A percentile compares a stretch with the other conserved stretches of the same genome.
phyloP scores from a whole-genome alignment of 2,797 vertebrate species.

The Hylomyscus alleni region DNA sequence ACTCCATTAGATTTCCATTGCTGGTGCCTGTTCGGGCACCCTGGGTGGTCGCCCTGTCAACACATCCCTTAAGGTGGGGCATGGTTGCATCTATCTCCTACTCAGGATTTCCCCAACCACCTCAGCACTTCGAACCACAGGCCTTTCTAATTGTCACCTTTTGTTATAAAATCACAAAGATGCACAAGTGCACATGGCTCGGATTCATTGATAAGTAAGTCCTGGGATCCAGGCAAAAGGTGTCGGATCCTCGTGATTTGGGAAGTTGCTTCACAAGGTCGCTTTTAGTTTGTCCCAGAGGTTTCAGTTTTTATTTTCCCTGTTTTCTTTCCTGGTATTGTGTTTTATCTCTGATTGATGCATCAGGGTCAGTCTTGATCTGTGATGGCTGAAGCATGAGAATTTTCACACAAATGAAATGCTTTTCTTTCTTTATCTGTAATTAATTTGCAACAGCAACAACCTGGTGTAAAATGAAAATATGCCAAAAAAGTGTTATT shows the following conservation, averaged over 20 bases:
- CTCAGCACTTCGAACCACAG: background rate
- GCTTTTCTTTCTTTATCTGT: background rate
- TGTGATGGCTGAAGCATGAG: background rate
- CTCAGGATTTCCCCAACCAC: background rate
- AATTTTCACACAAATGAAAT: background rate
- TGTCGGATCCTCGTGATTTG: background rate
- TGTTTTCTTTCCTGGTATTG: background rate
- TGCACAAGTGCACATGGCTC: background rate
- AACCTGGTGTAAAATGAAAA: background rate
- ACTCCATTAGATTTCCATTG: rapidly evolving
- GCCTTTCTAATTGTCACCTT: background rate
- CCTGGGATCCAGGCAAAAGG: background rate
- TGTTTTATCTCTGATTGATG: background rate
- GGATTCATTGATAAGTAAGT: background rate
- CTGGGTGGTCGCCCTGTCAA: background rate
- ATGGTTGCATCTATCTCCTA: background rate
- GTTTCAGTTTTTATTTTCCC: background rate
- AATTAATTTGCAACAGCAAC: background rate
- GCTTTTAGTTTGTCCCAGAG: background rate
- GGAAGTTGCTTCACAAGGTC: background rate
- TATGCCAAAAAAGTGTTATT: background rate
- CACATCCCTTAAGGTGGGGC: background rate
- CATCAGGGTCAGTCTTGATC: background rate
- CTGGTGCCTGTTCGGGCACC: rapidly evolving
- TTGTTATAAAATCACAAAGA: background rate